Evolutionary conservation across 1,140 invertebrate genomes (phyloP).

Genomic region (Chymomyza costata): DNA sequence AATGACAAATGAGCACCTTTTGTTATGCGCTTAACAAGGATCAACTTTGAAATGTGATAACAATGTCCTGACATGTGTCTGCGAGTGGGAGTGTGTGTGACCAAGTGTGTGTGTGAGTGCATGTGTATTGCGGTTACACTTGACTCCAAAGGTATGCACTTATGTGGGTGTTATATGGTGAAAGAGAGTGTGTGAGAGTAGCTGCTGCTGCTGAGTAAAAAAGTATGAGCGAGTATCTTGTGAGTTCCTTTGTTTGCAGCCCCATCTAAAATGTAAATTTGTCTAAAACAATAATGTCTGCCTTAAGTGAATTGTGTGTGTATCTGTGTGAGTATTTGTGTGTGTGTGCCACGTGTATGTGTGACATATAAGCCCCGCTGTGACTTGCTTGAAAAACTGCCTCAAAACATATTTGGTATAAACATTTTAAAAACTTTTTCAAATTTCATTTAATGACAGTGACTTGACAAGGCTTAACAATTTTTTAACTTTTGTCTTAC

Average conservation of each 20-base stretch:
- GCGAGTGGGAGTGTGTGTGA: conserved; percentile 6
- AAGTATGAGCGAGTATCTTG: too few species aligned
- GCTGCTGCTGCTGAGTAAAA: too few species aligned
- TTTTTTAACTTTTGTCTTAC: too few species aligned
- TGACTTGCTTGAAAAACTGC: conserved; percentile 21
- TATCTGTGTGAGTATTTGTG: neutral
- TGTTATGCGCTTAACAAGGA: conserved; percentile 45
- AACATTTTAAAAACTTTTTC: conserved; percentile 19
- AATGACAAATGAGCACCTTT: conserved; percentile 57
- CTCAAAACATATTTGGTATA: conserved; percentile 5
- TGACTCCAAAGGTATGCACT: too few species aligned
- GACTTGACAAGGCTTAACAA: too few species aligned
- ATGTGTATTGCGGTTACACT: too few species aligned
- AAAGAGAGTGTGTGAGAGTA: too few species aligned
- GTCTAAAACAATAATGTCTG: conserved; percentile 37
- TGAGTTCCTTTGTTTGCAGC: conserved; percentile 14
- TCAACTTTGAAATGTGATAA: conserved; percentile 39
- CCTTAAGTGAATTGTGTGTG: too few species aligned
- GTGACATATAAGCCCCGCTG: conserved; percentile 12
- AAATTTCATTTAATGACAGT: too few species aligned
- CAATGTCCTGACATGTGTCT: conserved; percentile 24
- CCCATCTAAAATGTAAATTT: conserved; percentile 30
- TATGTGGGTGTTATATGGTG: too few species aligned
- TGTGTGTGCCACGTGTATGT: too few species aligned
- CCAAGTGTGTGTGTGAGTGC: neutral